Evolutionary conservation across 2,888 invertebrate genomes (phyloP), one percentile per base, ranked within the genome.

Genomic region (Coleophora deauratella): DNA sequence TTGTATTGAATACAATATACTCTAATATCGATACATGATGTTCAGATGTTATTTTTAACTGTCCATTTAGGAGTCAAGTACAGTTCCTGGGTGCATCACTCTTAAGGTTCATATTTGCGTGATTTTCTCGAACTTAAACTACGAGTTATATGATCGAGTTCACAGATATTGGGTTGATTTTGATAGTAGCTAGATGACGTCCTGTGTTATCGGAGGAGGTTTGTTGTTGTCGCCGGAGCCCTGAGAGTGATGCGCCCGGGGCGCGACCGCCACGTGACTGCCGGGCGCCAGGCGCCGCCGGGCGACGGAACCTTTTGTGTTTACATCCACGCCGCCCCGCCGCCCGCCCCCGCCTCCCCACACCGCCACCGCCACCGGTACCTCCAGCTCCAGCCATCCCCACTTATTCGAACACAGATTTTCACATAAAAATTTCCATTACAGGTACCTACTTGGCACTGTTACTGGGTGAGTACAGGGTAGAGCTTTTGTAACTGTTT

Each of bases 191-290:
- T 3, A 21, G 21, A 21, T 21, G 21, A 21, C 21, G 6, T 3
- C 21, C 21, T 6, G 6, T 21, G 21, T 31, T 11, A 10, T 10
- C 1, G 31, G 10, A 9, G 11, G 31, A 3, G 13, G 31, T 40
- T 9, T 9, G 10, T 10, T 31, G 35, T 34, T 31, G 21, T 38
- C 15, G 30, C 14, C 8, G 12, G 32, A 28, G 62, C 70, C 77
- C 78, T 66, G 79, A 77, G 75, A 82, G 84, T 85, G 85, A 85
- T 82, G 84, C 82, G 78, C 80, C 79, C 81, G 79, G 84, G 78
- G 37, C 30, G n/a, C 13, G 66, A 72, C 74, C 82, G 72, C 80
- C 84, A 85, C 82, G 84, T 85, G 84, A 85, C 84, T 85, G 85
- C 78, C 80, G 80, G 72, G 31, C 31, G 31, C 31, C 31, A 10